Conservation (phyloP, 1,140 invertebrate genomes). For the Oreohelix idahoensis region DNA sequence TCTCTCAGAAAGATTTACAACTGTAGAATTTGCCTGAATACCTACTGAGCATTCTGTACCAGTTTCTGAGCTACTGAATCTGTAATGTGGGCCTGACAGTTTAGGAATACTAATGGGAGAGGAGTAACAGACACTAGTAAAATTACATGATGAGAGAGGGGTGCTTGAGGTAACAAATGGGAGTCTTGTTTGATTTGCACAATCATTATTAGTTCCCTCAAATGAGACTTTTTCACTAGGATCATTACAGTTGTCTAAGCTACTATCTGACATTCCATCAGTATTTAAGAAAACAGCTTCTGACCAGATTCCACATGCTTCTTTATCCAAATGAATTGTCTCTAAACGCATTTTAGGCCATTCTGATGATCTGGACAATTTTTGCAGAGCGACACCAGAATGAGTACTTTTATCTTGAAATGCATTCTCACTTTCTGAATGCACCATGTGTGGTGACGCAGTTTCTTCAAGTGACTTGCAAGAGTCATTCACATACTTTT, state of each 20-base stretch:
- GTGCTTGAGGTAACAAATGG: background rate
- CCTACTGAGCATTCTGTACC: background rate
- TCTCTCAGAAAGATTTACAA: background rate
- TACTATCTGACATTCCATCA: background rate
- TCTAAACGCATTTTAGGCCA: constrained; percentile 8
- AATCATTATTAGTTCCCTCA: background rate
- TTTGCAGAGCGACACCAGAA: background rate
- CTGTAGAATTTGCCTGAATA: background rate
- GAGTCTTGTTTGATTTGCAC: background rate
- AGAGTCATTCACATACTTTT: background rate
- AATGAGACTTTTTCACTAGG: background rate
- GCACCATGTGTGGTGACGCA: background rate
- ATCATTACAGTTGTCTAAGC: background rate
- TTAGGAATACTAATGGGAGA: background rate
- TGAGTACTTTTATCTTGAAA: background rate
- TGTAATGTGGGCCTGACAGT: background rate
- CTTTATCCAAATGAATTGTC: constrained; percentile 16
- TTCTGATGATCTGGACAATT: background rate
- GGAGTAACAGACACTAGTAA: background rate
- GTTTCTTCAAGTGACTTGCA: background rate
- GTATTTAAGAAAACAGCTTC: constrained; percentile 16
- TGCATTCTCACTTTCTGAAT: background rate
- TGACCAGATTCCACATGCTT: constrained; percentile 3
- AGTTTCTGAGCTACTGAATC: background rate
- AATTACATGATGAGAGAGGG: background rate